Evolutionary conservation across 2,113 vertebrate species (phyloP).

Genomic region (Coturnix japonica): DNA sequence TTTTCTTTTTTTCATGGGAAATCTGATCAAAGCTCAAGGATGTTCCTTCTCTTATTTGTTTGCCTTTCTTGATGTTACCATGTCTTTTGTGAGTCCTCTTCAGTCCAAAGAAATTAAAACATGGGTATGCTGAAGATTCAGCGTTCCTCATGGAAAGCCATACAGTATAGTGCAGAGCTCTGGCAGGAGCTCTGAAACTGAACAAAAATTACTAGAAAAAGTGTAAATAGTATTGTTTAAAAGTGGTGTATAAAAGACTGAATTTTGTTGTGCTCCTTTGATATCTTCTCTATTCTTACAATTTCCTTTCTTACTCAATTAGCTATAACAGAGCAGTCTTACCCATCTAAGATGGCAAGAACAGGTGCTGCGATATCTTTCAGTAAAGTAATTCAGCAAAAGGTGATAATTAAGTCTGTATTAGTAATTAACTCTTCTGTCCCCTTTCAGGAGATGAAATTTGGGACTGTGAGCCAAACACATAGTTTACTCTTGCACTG

Average conservation of each 20-base stretch:
- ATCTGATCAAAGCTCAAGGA: background rate
- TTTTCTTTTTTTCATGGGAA: background rate
- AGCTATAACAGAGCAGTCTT: background rate
- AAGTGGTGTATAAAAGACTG: background rate
- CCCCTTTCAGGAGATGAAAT: background rate
- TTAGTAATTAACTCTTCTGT: too few relatives aligned
- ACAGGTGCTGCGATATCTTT: background rate
- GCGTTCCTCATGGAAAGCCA: background rate
- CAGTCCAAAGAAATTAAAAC: background rate
- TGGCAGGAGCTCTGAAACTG: background rate
- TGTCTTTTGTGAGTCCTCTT: background rate
- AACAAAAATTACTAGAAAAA: background rate
- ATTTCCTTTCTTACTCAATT: background rate
- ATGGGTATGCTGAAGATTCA: background rate
- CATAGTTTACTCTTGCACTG: background rate
- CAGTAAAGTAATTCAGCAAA: background rate
- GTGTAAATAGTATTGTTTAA: background rate
- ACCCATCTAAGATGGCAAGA: background rate
- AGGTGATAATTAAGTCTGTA: background rate
- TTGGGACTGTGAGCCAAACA: background rate
- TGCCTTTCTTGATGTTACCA: fast-evolving
- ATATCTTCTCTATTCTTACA: background rate
- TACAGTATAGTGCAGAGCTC: background rate
- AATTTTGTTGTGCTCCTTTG: fast-evolving
- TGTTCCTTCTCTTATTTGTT: background rate